Evolutionary conservation across 2,888 invertebrate species (phyloP).

Genomic region (Drosophila buzzatii): DNA sequence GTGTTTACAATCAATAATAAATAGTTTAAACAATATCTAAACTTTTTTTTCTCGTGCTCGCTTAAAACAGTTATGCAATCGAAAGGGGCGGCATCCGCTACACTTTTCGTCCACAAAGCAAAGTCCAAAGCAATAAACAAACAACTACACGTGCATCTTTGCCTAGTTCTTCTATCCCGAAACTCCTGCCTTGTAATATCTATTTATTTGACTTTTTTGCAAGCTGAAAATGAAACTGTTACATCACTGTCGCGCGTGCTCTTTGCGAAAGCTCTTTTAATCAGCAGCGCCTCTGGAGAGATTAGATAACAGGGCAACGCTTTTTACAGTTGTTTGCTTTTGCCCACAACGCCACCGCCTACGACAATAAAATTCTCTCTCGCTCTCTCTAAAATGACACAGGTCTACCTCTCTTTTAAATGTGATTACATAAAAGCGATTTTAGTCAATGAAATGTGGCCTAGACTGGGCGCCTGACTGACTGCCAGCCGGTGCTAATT

Average conservation of each 20-base stretch:
- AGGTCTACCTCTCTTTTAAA: slow-evolving; percentile 15
- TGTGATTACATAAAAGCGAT: slow-evolving; percentile 67
- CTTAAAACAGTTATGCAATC: slow-evolving; percentile 68
- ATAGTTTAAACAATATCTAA: slow-evolving; percentile 23
- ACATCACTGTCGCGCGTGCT: slow-evolving; percentile 72
- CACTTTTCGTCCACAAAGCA: slow-evolving; percentile 13
- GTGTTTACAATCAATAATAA: slow-evolving; percentile 34
- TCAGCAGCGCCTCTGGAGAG: slow-evolving; percentile 33
- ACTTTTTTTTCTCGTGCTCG: slow-evolving; percentile 40
- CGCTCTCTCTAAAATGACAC: slow-evolving; percentile 4
- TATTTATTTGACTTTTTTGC: not conserved
- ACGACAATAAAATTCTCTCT: slow-evolving; percentile 17
- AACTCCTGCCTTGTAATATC: not conserved
- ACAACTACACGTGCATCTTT: slow-evolving; percentile 35
- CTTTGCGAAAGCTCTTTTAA: slow-evolving; percentile 50
- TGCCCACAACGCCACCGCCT: not conserved
- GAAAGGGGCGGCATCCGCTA: slow-evolving; percentile 3
- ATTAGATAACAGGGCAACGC: slow-evolving; percentile 66
- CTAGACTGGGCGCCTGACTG: slow-evolving; percentile 15
- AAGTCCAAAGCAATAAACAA: slow-evolving; percentile 35
- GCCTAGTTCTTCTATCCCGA: not conserved
- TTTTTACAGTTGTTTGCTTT: slow-evolving; percentile 18
- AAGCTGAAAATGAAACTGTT: slow-evolving; percentile 40
- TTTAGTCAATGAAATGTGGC: slow-evolving; percentile 50
- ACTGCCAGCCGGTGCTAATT: slow-evolving; percentile 46